Evolutionary conservation across 2,888 invertebrate genomes (phyloP).

Genomic region (Toxonevra muliebris): DNA sequence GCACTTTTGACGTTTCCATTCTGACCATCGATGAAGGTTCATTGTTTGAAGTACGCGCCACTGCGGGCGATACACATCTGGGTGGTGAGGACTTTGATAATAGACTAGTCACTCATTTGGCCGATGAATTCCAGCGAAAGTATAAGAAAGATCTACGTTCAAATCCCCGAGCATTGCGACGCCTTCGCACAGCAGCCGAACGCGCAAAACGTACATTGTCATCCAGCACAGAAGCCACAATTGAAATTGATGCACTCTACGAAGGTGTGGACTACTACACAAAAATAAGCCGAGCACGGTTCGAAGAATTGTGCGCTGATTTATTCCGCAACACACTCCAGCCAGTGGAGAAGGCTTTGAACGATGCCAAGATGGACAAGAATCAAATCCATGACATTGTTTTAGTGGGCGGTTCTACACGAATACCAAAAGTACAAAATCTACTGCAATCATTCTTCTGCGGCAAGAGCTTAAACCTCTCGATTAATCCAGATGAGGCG

Average conservation of each 20-base stretch:
- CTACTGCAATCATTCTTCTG: constrained; percentile 79
- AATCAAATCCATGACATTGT: constrained; percentile 80
- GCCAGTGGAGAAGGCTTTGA: constrained; percentile 81
- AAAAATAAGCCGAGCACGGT: constrained; percentile 76
- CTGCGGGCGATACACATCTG: constrained; percentile 91
- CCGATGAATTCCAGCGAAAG: constrained; percentile 85
- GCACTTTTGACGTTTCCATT: constrained; percentile 95
- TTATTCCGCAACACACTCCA: constrained; percentile 77
- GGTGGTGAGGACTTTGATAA: constrained; percentile 92
- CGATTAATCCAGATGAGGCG: constrained; percentile 83
- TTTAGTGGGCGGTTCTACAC: constrained; percentile 82
- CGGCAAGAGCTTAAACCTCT: constrained; percentile 75
- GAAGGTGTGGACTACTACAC: constrained; percentile 79
- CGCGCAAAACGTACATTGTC: constrained; percentile 80
- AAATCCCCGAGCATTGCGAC: constrained; percentile 73
- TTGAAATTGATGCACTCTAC: constrained; percentile 78
- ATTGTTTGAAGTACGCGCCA: constrained; percentile 90
- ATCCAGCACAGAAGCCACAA: constrained; percentile 79
- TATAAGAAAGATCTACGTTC: constrained; percentile 73
- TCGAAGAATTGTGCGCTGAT: constrained; percentile 79
- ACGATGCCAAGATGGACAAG: constrained; percentile 83
- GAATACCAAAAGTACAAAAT: constrained; percentile 81
- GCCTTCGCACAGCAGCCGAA: constrained; percentile 79
- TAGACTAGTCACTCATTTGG: constrained; percentile 84
- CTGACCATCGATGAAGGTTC: constrained; percentile 90